A percentile compares a stretch with the other conserved stretches of the same genome.
phyloP scores from a whole-genome alignment of 1,140 invertebrate species.

The Drosophila subpulchrella region DNA sequence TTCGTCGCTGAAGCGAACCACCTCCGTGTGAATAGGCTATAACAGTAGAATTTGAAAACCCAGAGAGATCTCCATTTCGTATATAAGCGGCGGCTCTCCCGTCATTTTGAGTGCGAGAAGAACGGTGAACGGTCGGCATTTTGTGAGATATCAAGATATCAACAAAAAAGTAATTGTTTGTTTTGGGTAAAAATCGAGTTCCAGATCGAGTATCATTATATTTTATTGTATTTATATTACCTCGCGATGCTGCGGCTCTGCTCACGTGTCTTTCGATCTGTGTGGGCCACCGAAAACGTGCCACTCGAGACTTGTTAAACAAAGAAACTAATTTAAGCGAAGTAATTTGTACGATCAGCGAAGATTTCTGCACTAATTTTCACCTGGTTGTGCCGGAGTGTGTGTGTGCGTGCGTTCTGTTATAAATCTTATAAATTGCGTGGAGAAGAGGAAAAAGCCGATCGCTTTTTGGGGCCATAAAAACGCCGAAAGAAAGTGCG shows the following conservation, averaged over 20 bases:
- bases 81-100: not conserved
- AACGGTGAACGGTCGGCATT: constrained; percentile 4
- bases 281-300: not conserved
- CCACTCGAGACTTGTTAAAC: constrained; percentile 1
- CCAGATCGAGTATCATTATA: not conserved
- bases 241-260: not conserved
- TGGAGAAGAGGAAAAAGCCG: constrained; percentile 50
- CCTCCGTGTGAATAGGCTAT: no score
- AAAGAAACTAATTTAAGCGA: constrained; percentile 1
- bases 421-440: constrained; percentile 81
- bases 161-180: constrained; percentile 5
- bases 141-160: not conserved
- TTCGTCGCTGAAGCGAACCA: no score
- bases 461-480: constrained; percentile 67
- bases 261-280: not conserved
- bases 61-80: no score
- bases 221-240: not conserved
- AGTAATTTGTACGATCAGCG: constrained; percentile 17
- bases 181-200: constrained; percentile 3
- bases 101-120: not conserved
- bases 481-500: constrained; percentile 75
- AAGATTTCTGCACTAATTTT: constrained; percentile 72
- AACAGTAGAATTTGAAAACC: no score
- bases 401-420: constrained; percentile 62
- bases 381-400: constrained; percentile 56